Evolutionary conservation across 2,113 vertebrate species (phyloP).

Genomic region (Carettochelys insculpta): DNA sequence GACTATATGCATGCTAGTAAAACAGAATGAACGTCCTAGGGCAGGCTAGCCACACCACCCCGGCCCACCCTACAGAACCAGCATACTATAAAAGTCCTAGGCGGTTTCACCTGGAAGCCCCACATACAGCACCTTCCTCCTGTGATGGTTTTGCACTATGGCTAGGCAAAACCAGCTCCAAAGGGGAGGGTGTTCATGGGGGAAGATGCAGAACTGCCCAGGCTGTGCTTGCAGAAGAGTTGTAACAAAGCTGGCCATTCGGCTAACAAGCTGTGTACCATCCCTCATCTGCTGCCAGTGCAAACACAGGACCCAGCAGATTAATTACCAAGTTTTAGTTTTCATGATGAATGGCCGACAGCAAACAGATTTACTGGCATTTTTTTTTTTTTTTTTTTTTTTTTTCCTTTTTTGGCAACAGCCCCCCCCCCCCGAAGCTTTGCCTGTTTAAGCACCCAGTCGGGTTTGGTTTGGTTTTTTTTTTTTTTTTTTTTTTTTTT

Average conservation of each 20-base stretch:
- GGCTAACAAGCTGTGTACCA: neutral
- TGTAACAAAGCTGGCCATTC: neutral
- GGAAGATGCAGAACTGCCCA: neutral
- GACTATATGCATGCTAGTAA: too few relatives aligned
- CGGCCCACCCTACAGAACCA: neutral
- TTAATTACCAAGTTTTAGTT: neutral
- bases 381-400: too few relatives aligned
- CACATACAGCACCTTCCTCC: slow-evolving; percentile 12
- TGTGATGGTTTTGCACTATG: neutral
- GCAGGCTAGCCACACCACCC: too few relatives aligned
- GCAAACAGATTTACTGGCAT: neutral
- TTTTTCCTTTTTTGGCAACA: neutral
- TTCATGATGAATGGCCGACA: neutral
- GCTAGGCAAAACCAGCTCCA: slow-evolving; percentile 25
- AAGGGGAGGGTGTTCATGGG: neutral
- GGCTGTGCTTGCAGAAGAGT: neutral
- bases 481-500: too few relatives aligned
- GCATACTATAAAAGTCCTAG: neutral
- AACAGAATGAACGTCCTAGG: neutral
- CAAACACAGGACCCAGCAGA: neutral
- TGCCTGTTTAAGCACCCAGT: neutral
- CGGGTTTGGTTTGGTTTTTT: too few relatives aligned
- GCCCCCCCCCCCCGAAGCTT: too few relatives aligned
- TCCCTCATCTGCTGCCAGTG: slow-evolving; percentile 41
- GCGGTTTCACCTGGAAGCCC: neutral